Conservation (phyloP, 2,888 invertebrate species). For the Ichneumoninae sp. region DNA sequence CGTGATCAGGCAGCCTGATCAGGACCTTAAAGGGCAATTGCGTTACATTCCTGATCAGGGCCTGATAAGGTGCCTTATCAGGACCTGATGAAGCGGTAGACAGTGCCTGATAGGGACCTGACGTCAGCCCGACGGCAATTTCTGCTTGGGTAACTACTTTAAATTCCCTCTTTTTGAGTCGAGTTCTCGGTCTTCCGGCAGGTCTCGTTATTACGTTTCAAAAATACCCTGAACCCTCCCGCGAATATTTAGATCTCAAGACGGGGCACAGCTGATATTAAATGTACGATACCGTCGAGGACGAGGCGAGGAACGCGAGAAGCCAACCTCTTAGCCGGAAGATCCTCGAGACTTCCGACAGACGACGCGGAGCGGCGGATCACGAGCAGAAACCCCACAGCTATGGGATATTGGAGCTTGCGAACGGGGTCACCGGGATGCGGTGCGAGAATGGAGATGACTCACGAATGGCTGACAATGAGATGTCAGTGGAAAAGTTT, state of each 20-base stretch:
- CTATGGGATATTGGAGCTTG: constrained; percentile 58
- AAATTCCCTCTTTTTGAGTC: neutral
- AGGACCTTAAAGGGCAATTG: too few species aligned
- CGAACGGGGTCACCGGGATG: constrained; percentile 62
- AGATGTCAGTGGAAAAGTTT: constrained; percentile 52
- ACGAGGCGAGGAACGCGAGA: constrained; percentile 35
- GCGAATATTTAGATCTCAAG: constrained; percentile 51
- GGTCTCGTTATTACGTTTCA: constrained; percentile 48
- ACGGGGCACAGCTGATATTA: constrained; percentile 58
- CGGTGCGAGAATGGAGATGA: constrained; percentile 46
- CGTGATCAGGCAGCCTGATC: too few species aligned
- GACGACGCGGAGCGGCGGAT: constrained; percentile 21
- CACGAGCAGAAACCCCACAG: constrained; percentile 37
- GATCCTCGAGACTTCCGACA: constrained; percentile 58
- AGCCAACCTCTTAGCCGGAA: constrained; percentile 41
- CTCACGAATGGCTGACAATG: constrained; percentile 52
- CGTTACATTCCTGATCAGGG: too few species aligned
- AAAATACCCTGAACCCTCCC: constrained; percentile 34
- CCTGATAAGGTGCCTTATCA: too few species aligned
- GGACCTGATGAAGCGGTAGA: too few species aligned
- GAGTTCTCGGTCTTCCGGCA: neutral
- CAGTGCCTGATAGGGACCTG: too few species aligned
- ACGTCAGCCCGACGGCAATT: too few species aligned
- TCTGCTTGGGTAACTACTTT: neutral
- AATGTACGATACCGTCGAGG: constrained; percentile 35